Conservation (phyloP, 1,140 invertebrate genomes). For the Apis florea region DNA sequence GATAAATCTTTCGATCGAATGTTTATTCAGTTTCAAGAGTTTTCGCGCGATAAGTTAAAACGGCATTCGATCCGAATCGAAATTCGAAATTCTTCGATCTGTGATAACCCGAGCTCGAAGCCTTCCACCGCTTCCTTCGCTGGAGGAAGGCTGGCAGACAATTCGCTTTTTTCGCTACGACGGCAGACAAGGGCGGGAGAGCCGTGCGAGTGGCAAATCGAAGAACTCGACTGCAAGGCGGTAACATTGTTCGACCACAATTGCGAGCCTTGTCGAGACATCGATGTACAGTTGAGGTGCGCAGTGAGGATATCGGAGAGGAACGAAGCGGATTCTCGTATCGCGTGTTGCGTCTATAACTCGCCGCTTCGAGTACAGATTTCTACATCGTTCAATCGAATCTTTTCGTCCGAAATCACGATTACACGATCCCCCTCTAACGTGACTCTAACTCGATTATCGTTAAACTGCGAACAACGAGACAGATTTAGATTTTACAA, state of each 20-base stretch:
- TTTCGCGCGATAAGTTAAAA: too few species aligned
- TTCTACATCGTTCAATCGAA: not conserved
- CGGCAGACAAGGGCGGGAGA: conserved; percentile 26
- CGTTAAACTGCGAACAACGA: not conserved
- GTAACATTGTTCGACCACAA: conserved; percentile 62
- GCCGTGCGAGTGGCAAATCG: conserved; percentile 56
- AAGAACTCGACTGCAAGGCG: conserved; percentile 59
- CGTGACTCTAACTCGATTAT: not conserved
- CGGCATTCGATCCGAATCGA: too few species aligned
- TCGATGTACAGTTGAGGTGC: conserved; percentile 66
- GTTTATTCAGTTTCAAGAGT: too few species aligned
- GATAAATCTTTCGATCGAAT: not conserved
- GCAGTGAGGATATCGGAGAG: conserved; percentile 61
- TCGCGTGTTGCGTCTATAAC: conserved; percentile 61
- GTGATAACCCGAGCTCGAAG: too few species aligned
- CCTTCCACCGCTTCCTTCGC: too few species aligned
- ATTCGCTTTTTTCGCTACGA: conserved; percentile 33
- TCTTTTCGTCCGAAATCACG: not conserved
- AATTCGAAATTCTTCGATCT: too few species aligned
- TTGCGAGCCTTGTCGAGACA: conserved; percentile 55
- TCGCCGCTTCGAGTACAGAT: conserved; percentile 31
- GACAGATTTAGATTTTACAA: not conserved
- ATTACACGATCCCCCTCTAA: not conserved
- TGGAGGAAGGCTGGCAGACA: not conserved
- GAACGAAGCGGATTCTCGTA: conserved; percentile 52